Base-by-base conservation (phyloP, 2,113 vertebrate species). In the Odontophorus gujanensis region DNA sequence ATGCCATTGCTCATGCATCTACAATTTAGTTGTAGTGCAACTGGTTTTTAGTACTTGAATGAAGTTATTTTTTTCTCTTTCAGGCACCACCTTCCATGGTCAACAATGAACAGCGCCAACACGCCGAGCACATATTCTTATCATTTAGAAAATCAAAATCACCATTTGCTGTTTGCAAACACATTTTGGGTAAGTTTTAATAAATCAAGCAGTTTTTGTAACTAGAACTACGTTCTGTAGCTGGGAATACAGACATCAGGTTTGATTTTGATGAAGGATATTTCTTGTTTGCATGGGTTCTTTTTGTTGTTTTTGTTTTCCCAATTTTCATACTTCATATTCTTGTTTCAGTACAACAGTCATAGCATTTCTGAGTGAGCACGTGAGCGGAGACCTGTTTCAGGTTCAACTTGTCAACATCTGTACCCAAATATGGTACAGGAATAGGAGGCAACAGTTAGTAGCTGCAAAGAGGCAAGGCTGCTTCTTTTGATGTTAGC, bases 1-100 rank as follows among this genome's bases (percentile, higher is more conserved):
- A 20, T 77, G 25, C 58, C 11, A 12, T 43, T 57, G 24, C 13
- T 80, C 4, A 9, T 24, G 10, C 63, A 16, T 63, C 90, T 94
- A 42, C 71, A 71, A 7, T 67, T 7, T 4, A 47, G 25, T 36
- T 48, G 6, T 32, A 30, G 62, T 19, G 34, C 76, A 71, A 34
- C 48, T 55, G 4, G 7, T 8, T 73, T 78, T 87, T n/a, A 62
- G 28, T 73, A 53, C 47, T 85, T 22, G 28, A 78, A 24, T 67
- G 78, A 51, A 24, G 74, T 77, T 53, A 17, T 30, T 32, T 48
- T 43, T 65, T 50, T 65, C 32, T 77, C 82, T 93, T 79, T 83
- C 96, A 99, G 99, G 99, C 99, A 96, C 99, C 99, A 95, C 99
- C 99, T 79, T 99, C 99, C 97, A 99, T 99, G 99, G 99, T 99